Percentiles rank a stretch among this genome's conserved stretches.
phyloP scores from a whole-genome alignment of 2,797 vertebrate species.

The Vespertilio murinus region DNA sequence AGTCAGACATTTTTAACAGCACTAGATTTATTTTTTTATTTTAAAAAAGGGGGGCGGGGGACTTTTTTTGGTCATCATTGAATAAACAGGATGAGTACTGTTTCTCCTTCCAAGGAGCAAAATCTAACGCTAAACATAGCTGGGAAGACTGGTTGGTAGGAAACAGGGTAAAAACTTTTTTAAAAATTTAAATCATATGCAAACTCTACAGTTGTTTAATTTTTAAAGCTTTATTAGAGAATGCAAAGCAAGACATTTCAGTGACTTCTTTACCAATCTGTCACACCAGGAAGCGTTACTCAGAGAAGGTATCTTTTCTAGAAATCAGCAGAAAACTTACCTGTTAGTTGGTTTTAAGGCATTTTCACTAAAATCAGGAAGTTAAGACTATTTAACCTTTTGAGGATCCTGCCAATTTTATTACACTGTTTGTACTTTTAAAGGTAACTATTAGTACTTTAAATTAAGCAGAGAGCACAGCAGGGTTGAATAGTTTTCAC shows the following conservation, averaged over 20 bases:
- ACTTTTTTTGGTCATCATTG: neutral
- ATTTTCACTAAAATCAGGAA: neutral
- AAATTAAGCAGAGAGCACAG: neutral
- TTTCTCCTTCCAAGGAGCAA: constrained; percentile 49
- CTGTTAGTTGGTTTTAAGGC: constrained; percentile 3
- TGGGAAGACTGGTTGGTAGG: neutral
- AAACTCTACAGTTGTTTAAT: neutral
- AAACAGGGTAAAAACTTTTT: neutral
- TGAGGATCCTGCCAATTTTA: neutral
- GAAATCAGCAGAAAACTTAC: constrained; percentile 4
- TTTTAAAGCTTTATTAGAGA: constrained; percentile 26
- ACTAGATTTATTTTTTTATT: constrained; percentile 35
- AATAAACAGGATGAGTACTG: constrained; percentile 58
- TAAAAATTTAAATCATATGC: neutral
- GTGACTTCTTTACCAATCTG: neutral
- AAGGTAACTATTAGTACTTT: neutral
- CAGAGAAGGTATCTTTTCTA: neutral
- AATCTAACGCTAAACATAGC: constrained; percentile 37
- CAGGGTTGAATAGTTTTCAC: neutral
- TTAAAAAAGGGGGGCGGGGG: fast-evolving
- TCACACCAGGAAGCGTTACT: neutral
- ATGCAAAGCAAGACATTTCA: neutral
- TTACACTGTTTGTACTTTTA: neutral
- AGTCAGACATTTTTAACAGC: constrained; percentile 68
- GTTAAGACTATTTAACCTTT: neutral